Percentiles rank a stretch among this genome's conserved stretches.
Conservation (phyloP, 92 coral and sea anemone species). For the Palythoa grandiflora region DNA sequence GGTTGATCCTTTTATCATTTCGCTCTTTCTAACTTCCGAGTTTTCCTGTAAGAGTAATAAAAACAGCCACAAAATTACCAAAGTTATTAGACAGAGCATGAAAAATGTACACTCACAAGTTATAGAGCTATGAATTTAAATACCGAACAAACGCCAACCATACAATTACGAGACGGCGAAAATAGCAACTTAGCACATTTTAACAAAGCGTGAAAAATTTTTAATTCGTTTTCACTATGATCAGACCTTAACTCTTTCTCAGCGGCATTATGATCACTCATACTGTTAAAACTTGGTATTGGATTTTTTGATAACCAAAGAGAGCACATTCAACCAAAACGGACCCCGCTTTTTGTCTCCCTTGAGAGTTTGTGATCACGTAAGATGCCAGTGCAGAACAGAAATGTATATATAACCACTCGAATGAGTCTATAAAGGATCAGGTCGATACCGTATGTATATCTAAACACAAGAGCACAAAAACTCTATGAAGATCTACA, state of each 20-base stretch:
- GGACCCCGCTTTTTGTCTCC: neutral
- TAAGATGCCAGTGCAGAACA: neutral
- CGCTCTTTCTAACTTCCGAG: conserved; percentile 71
- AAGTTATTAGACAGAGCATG: neutral
- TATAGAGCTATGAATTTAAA: too few relatives aligned
- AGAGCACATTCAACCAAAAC: neutral
- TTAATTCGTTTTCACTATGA: neutral
- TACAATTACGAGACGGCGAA: neutral
- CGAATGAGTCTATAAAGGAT: too few relatives aligned
- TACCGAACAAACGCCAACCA: neutral
- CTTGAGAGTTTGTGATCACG: neutral
- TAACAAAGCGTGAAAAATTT: neutral
- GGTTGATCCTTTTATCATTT: conserved; percentile 72
- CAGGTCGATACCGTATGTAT: too few relatives aligned
- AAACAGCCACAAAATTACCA: neutral
- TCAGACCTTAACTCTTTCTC: neutral
- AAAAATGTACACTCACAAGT: neutral
- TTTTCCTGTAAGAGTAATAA: conserved; percentile 64
- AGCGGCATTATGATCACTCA: neutral
- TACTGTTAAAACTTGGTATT: neutral
- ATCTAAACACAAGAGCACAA: too few relatives aligned
- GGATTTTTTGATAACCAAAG: neutral
- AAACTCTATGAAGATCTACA: neutral
- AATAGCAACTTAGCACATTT: conserved; percentile 10
- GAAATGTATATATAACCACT: neutral